Percentiles rank a stretch among this genome's conserved stretches.
Conservation (phyloP, 2,797 vertebrate species). For the Tachyglossus aculeatus region DNA sequence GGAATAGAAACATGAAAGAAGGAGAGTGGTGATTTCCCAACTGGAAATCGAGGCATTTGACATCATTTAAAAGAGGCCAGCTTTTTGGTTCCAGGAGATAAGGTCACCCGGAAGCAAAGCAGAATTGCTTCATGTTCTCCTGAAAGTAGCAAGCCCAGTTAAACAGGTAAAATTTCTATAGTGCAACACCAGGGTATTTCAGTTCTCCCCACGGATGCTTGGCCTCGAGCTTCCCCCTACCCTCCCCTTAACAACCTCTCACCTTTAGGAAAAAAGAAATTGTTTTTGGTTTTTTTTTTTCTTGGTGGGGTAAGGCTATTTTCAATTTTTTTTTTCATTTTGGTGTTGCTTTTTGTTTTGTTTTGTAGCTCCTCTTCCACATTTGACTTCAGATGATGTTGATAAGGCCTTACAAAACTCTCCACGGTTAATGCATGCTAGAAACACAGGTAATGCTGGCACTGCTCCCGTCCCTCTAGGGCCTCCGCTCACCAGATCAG, state of each 20-base stretch:
- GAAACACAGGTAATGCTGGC: constrained; percentile 88
- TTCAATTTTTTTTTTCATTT: constrained; percentile 73
- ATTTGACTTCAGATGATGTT: constrained; percentile 95
- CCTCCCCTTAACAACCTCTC: too few species aligned
- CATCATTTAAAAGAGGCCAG: too few species aligned
- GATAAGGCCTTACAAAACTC: constrained; percentile 94
- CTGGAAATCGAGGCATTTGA: not conserved
- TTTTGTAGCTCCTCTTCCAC: constrained; percentile 93
- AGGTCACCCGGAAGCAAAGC: too few species aligned
- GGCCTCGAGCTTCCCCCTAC: too few species aligned
- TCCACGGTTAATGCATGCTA: constrained; percentile 92
- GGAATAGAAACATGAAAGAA: not conserved
- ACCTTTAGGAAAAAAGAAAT: too few species aligned
- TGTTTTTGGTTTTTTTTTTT: too few species aligned
- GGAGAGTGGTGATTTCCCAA: constrained; percentile 2
- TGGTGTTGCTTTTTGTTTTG: constrained; percentile 77
- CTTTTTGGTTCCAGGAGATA: too few species aligned
- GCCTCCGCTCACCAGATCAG: constrained; percentile 43
- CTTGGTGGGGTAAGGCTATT: constrained; percentile 57
- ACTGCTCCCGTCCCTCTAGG: constrained; percentile 60
- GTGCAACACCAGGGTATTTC: constrained; percentile 57
- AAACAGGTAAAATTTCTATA: constrained; percentile 9
- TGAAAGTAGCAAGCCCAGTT: not conserved
- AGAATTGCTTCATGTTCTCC: too few species aligned
- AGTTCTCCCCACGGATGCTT: too few species aligned